Conservation (phyloP, 1,140 invertebrate genomes). For the Drosophila ercepeae region DNA sequence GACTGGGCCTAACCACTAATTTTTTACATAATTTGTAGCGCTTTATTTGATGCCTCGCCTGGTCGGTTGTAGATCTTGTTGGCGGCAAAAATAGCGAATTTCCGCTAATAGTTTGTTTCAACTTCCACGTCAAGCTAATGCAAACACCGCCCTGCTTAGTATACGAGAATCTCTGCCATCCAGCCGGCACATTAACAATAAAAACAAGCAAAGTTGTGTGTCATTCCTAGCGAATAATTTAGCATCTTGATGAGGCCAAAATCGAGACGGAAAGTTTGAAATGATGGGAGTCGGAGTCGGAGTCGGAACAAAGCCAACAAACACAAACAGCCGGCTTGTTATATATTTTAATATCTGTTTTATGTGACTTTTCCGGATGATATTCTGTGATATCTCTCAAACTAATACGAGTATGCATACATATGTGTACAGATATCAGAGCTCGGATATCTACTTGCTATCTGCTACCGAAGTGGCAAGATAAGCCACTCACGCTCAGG, state of each 20-base stretch:
- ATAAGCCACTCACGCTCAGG: neutral
- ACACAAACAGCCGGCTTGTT: slow-evolving; percentile 9
- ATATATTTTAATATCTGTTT: slow-evolving; percentile 3
- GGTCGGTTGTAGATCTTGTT: slow-evolving; percentile 22
- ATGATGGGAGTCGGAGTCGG: neutral
- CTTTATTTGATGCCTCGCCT: slow-evolving; percentile 27
- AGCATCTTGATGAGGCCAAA: slow-evolving; percentile 52
- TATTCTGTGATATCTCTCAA: slow-evolving; percentile 1
- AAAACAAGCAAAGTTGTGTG: slow-evolving; percentile 4
- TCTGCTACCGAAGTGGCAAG: neutral
- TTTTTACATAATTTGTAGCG: slow-evolving; percentile 38
- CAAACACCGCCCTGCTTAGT: slow-evolving; percentile 27
- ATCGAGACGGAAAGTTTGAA: slow-evolving; percentile 38
- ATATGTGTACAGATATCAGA: slow-evolving; percentile 3
- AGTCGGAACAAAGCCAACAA: slow-evolving; percentile 23
- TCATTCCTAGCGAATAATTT: slow-evolving; percentile 43
- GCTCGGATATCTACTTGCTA: slow-evolving; percentile 1
- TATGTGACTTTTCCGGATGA: neutral
- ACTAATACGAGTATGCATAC: too few relatives aligned
- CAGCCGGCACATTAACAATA: slow-evolving; percentile 13
- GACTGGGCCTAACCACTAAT: slow-evolving; percentile 26
- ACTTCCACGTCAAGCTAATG: slow-evolving; percentile 29
- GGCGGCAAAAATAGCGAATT: slow-evolving; percentile 68
- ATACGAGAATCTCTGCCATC: slow-evolving; percentile 10
- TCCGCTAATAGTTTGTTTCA: slow-evolving; percentile 85